Percentiles rank a stretch among this genome's conserved stretches.
Evolutionary conservation across 2,888 invertebrate species (phyloP).

Genomic region (Andrena haemorrhoa): DNA sequence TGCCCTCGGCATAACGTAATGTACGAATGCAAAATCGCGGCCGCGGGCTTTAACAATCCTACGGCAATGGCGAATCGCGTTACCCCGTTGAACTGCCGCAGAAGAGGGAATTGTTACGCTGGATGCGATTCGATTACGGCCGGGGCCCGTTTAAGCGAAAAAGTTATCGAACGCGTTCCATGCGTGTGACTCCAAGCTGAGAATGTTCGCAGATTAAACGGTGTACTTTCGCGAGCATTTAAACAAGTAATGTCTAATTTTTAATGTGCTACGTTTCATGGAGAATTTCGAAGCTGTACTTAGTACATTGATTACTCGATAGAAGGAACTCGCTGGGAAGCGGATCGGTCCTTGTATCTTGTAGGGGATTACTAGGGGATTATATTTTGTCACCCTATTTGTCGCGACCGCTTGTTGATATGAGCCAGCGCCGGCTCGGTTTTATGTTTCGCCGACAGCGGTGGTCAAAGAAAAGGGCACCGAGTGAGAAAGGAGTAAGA

Average conservation of each 20-base stretch:
- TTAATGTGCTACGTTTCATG: background rate
- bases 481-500: no score
- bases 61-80: conserved; percentile 68
- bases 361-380: no score
- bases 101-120: conserved; percentile 45
- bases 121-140: conserved; percentile 51
- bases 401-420: no score
- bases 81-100: conserved; percentile 48
- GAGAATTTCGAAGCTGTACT: no score
- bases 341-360: no score
- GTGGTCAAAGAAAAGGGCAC: no score
- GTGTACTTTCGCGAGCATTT: background rate
- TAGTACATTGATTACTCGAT: no score
- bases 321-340: no score
- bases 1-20: conserved; percentile 62
- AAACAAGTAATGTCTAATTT: background rate
- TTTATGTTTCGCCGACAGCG: no score
- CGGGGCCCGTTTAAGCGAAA: conserved; percentile 31
- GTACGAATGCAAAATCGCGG: conserved; percentile 68
- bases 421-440: no score
- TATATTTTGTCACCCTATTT: no score
- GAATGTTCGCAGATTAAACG: no score
- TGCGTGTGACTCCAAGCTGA: background rate
- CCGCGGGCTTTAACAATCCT: conserved; percentile 67
- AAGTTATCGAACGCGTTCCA: conserved; percentile 16